Percentiles rank a stretch among this genome's conserved stretches.
Evolutionary conservation across 2,888 invertebrate species (phyloP).

Genomic region (Piscicola geometra): DNA sequence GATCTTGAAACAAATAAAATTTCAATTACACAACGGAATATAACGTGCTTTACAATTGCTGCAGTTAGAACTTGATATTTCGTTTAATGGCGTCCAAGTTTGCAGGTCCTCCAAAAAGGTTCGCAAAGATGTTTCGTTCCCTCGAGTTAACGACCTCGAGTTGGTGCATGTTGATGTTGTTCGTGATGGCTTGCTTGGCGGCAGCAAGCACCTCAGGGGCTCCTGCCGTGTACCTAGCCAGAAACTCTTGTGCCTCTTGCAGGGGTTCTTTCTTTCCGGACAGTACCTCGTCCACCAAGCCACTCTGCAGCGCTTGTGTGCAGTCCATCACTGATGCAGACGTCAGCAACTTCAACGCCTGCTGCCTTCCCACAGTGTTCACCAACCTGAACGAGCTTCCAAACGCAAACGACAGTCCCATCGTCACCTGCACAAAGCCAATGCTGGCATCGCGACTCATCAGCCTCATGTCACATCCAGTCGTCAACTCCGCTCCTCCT

Average conservation of each 20-base stretch:
- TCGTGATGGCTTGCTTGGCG: slow-evolving; percentile 50
- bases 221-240: slow-evolving; percentile 47
- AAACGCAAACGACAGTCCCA: slow-evolving; percentile 60
- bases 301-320: slow-evolving; percentile 53
- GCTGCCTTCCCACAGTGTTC: slow-evolving; percentile 54
- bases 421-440: slow-evolving; percentile 58
- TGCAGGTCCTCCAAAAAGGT: slow-evolving; percentile 56
- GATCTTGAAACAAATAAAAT: too few relatives aligned
- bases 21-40: too few relatives aligned
- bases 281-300: slow-evolving; percentile 55
- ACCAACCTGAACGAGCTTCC: slow-evolving; percentile 58
- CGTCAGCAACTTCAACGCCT: slow-evolving; percentile 56
- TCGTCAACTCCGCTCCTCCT: slow-evolving; percentile 60
- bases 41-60: too few relatives aligned
- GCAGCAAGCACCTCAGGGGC: slow-evolving; percentile 47
- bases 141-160: slow-evolving; percentile 46
- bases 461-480: slow-evolving; percentile 59
- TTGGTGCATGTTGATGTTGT: slow-evolving; percentile 44
- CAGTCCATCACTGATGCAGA: slow-evolving; percentile 50
- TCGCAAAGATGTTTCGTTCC: slow-evolving; percentile 55
- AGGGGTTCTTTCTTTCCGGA: slow-evolving; percentile 45
- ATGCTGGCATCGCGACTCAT: slow-evolving; percentile 54
- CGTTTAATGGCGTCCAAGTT: slow-evolving; percentile 52
- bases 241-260: slow-evolving; percentile 51
- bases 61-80: background rate